Base-by-base conservation (phyloP, 2,797 vertebrate species). In the Sebastolobus altivelis region DNA sequence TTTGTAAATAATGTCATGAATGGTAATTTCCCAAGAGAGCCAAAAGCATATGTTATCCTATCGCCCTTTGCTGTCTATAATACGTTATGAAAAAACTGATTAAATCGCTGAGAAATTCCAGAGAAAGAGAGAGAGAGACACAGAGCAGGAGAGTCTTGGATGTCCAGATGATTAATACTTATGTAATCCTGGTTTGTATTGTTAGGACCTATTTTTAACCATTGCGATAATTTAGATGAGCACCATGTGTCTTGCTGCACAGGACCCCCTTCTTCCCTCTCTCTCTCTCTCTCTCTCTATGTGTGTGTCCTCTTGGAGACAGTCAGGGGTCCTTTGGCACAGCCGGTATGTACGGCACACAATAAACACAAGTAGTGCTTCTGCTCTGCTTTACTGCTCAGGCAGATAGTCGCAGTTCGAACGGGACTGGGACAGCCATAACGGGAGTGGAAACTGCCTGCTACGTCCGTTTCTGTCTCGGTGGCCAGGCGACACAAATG, bases 381-480 rank as follows among this genome's bases (percentile, higher is more conserved):
- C 91, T 92, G 89, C 89, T 94, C 87, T 87, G 92, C 91, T 94
- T 93, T 92, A 92, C 75, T 82, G 82, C 88, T 91, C 88, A 86
- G 82, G 77, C 89, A 90, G 87, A 92, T 82, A 87, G 89, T 88
- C 31, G 12, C 80, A 73, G 85, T 78, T 29, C 62, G 85, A 88
- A 79, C 40, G 78, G 86, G 87, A 88, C 74, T 79, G 85, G 81
- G 83, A 92, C 78, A 72, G 86, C 95, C 95, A 94, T 96, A 96
- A 96, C 87, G 81, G 95, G 95, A 96, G 94, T 96, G 96, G 96
- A 96, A 96, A 95, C 90, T 93, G 88, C 82, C 90, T 68, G 84
- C 84, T 87, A 69, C n/a, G 75, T 83, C 85, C 87, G 88, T 93
- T 86, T 87, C 89, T 92, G 92, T 92, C 78, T 93, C 84, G 52